Evolutionary conservation across 1,140 invertebrate genomes (phyloP).

Genomic region (Diorhabda carinulata): DNA sequence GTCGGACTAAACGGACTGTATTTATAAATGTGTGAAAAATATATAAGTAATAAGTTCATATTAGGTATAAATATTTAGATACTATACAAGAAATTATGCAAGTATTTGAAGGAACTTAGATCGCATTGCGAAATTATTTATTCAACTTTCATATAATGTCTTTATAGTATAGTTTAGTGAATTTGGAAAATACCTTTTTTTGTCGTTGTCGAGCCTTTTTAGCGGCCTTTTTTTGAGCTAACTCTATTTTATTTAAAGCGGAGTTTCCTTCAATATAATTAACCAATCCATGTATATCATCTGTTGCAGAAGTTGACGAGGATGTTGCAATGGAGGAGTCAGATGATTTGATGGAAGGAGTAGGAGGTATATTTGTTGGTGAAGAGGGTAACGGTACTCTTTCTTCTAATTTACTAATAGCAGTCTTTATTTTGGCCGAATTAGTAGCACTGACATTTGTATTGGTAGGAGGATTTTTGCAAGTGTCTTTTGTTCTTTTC

Average conservation of each 20-base stretch:
- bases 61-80: too few species aligned
- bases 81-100: too few species aligned
- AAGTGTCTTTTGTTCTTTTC: conserved; percentile 25
- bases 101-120: too few species aligned
- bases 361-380: conserved; percentile 27
- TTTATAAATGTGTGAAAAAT: too few species aligned
- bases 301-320: conserved; percentile 18
- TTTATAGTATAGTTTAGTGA: conserved; percentile 7
- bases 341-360: conserved; percentile 14
- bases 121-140: too few species aligned
- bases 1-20: too few species aligned
- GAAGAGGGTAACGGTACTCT: conserved; percentile 30
- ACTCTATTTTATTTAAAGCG: conserved; percentile 35
- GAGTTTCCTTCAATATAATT: conserved; percentile 45
- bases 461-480: conserved; percentile 7
- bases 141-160: neutral
- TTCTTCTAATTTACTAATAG: conserved; percentile 24
- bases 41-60: too few species aligned
- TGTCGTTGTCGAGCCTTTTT: conserved; percentile 44
- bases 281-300: conserved; percentile 41
- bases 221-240: conserved; percentile 44
- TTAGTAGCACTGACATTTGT: neutral
- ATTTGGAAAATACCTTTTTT: conserved; percentile 36
- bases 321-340: neutral
- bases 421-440: conserved; percentile 20